Evolutionary conservation across 2,888 invertebrate genomes (phyloP), one percentile per base, ranked within the genome.

Genomic region (Endotricha flammealis): DNA sequence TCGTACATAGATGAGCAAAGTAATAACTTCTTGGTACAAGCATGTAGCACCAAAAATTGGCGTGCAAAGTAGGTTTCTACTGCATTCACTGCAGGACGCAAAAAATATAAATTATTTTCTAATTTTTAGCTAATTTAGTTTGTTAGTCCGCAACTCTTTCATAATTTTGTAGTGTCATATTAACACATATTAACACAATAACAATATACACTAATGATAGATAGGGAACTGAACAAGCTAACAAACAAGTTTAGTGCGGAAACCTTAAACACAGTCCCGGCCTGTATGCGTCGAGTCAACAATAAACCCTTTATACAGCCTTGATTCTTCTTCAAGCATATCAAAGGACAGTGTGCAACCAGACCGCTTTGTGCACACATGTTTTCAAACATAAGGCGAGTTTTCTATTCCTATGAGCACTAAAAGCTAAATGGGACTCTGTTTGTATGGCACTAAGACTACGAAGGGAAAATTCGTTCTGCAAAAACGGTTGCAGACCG

Each of bases 281-380:
- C 12, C 25, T 32, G 38, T 32, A 37, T 33, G 28, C 39, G 41
- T 23, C 33, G 32, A 38, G 34, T 48, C 46, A 46, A 55, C 50
- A 46, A 53, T 52, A 53, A 54, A 39, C 42, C 46, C 44, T 50
- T 49, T 53, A 49, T 36, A 38, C 30, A 46, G 43, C 45, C 42
- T 45, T 39, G 50, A 56, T 55, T 56, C 54, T 51, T 44, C 17
- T 38, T 45, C 49, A 28, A 49, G 37, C 46, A 33, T 53, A 56
- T 55, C 49, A 63, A 59, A 62, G 60, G 34, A 51, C 48, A 40
- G 39, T 32, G 41, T 39, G 44, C 47, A 50, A 38, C 45, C 44
- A 44, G 30, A 41, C 41, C 39, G 48, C 50, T 58, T 54, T 58
- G 54, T 50, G 44, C 38, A 42, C 43, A 44, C 41, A 48, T 43